These are phyloP conservation scores for Pristionchus maxplancki DNA, from an alignment of 2,888 invertebrate genomes.

Conservation along the genomic window DNA sequence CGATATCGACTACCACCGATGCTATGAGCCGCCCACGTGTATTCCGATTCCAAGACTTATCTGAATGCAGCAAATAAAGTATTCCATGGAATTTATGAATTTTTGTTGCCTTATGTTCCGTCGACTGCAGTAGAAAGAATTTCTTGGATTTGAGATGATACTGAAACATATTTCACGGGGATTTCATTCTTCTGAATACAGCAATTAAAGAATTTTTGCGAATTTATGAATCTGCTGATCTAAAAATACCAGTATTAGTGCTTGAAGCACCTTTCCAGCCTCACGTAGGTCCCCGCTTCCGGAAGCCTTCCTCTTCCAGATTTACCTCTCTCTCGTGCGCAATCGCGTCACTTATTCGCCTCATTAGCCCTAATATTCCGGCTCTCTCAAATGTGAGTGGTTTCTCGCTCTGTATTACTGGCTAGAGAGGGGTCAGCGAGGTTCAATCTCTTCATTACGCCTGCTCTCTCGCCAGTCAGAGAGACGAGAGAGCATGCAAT, in stretches of 20 bases:
- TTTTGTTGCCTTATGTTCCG: no score
- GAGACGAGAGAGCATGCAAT: not conserved
- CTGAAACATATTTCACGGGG: not conserved
- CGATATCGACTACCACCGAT: not conserved
- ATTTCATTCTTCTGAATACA: no score
- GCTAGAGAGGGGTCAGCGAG: no score
- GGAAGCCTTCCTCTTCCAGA: not conserved
- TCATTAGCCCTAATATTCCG: constrained; percentile 42
- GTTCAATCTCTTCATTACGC: no score
- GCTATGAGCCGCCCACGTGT: not conserved
- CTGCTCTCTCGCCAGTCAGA: not conserved
- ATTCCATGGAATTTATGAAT: not conserved
- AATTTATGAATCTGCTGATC: no score
- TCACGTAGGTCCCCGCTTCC: not conserved
- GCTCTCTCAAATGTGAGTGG: no score
- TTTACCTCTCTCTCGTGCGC: not conserved
- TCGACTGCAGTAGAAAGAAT: no score
- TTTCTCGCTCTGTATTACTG: no score
- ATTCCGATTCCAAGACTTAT: not conserved
- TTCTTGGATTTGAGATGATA: no score
- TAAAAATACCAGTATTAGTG: no score
- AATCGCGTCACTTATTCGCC: constrained; percentile 40
- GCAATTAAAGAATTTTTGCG: not conserved
- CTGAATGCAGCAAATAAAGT: not conserved
- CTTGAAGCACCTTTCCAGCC: no score